Evolutionary conservation across 2,113 vertebrate species (phyloP).

Genomic region (Heterotilapia buettikoferi): DNA sequence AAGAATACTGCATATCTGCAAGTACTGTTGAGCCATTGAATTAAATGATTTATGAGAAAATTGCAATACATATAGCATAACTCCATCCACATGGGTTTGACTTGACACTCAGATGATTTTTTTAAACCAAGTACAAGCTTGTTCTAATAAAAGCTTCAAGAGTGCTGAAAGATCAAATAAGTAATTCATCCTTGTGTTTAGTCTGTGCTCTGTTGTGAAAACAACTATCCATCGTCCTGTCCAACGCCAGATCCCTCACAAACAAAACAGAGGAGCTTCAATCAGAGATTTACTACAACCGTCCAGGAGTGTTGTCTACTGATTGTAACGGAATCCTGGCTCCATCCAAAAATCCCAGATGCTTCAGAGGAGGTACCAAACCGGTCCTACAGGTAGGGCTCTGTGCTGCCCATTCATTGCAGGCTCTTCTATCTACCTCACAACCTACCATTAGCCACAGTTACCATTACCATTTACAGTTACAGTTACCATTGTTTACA

Average conservation of each 20-base stretch:
- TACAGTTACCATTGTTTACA: neutral
- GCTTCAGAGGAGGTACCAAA: rapidly evolving
- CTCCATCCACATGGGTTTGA: rapidly evolving
- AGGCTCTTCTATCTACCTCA: neutral
- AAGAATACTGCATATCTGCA: neutral
- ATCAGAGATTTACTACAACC: neutral
- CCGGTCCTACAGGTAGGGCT: neutral
- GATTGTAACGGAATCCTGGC: neutral
- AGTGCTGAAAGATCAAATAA: neutral
- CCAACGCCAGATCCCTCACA: neutral
- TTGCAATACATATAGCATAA: neutral
- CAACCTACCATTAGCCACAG: neutral
- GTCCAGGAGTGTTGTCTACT: rapidly evolving
- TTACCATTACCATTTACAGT: neutral
- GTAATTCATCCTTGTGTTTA: neutral
- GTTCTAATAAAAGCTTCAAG: neutral
- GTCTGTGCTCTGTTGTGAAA: neutral
- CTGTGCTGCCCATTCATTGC: neutral
- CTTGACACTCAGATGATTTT: neutral
- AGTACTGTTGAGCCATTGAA: neutral
- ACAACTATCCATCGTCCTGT: neutral
- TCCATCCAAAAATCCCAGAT: neutral
- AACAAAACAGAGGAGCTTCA: neutral
- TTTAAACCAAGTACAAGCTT: neutral
- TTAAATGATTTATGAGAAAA: neutral